Conservation (phyloP, 2,113 vertebrate genomes). For the Trogon surrucura region DNA sequence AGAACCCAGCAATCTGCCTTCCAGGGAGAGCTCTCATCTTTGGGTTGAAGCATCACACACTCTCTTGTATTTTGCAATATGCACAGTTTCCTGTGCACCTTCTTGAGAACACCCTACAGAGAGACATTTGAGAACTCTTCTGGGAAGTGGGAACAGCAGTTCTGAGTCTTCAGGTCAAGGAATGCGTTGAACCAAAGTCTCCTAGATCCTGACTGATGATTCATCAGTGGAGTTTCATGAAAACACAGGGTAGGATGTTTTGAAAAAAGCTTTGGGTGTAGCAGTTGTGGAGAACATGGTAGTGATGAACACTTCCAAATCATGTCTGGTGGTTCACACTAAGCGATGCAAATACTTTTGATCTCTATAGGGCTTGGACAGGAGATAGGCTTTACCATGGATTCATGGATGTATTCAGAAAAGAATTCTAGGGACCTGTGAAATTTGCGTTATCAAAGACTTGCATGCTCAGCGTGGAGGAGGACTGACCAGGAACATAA, state of each 20-base stretch:
- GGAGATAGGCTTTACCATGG: background rate
- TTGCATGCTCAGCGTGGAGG: background rate
- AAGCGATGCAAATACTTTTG: background rate
- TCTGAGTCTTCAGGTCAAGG: background rate
- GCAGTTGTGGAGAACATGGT: background rate
- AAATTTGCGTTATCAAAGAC: background rate
- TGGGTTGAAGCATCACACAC: background rate
- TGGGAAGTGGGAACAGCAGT: background rate
- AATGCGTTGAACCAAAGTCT: background rate
- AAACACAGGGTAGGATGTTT: background rate
- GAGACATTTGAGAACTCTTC: background rate
- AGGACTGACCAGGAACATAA: background rate
- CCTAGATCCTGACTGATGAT: background rate
- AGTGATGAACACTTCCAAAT: background rate
- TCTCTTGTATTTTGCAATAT: background rate
- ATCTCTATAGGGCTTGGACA: background rate
- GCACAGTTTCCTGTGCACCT: background rate
- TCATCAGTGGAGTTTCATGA: background rate
- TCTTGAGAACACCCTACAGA: background rate
- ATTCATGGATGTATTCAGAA: background rate
- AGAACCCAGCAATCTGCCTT: background rate
- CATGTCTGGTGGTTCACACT: background rate
- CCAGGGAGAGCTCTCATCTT: background rate
- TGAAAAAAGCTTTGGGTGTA: background rate
- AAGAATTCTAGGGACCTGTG: background rate